A percentile compares a stretch with the other conserved stretches of the same genome.
phyloP scores from a whole-genome alignment of 2,888 invertebrate species.

The Macaria notata region DNA sequence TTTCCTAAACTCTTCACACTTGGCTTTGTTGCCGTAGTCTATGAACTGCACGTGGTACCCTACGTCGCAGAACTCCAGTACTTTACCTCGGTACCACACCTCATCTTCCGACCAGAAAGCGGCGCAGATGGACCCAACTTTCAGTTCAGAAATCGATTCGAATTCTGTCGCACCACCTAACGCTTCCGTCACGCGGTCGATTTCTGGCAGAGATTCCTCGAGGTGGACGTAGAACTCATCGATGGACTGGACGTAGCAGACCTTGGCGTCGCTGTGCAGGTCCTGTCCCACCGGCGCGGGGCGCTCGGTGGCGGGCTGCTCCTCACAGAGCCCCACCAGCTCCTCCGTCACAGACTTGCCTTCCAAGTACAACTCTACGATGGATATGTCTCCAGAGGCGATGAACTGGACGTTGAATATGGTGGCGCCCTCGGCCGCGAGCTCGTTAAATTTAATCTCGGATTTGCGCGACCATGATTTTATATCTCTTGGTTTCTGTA shows the following conservation, averaged over 20 bases:
- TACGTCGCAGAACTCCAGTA: conserved; percentile 81
- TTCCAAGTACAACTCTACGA: conserved; percentile 84
- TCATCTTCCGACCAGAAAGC: conserved; percentile 85
- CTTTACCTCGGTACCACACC: conserved; percentile 85
- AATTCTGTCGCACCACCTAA: conserved; percentile 79
- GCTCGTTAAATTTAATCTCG: conserved; percentile 84
- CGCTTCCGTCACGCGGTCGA: conserved; percentile 84
- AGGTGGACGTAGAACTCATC: conserved; percentile 89
- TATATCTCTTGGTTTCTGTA: conserved; percentile 82
- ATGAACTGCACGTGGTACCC: conserved; percentile 84
- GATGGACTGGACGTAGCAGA: conserved; percentile 86
- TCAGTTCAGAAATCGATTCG: conserved; percentile 72
- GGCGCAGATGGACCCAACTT: conserved; percentile 84
- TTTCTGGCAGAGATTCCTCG: conserved; percentile 76
- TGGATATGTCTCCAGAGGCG: conserved; percentile 84
- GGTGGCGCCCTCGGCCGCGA: conserved; percentile 86
- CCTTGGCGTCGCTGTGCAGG: conserved; percentile 79
- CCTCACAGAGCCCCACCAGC: conserved; percentile 78
- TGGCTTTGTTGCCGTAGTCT: conserved; percentile 87
- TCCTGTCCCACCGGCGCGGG: conserved; percentile 71
- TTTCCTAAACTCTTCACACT: conserved; percentile 81
- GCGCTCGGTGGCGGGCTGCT: conserved; percentile 57
- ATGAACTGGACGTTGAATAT: conserved; percentile 86
- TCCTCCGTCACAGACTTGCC: conserved; percentile 85
- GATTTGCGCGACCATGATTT: conserved; percentile 85